Percentiles rank a stretch among this genome's conserved stretches.
Conservation (phyloP, 2,888 invertebrate species). For the Hartigia nigra region DNA sequence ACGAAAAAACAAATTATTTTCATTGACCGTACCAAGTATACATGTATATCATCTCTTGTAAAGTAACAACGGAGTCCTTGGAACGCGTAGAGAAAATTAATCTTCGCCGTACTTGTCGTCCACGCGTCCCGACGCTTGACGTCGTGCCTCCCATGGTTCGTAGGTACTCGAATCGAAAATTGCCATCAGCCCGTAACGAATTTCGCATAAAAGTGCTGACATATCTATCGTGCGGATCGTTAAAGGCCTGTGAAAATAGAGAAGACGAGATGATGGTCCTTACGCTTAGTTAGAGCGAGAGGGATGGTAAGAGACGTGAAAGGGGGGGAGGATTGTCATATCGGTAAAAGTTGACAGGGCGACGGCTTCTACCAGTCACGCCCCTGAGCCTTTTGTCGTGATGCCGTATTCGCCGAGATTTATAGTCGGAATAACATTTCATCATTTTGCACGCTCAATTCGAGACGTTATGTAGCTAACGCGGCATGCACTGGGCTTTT, state of each 20-base stretch:
- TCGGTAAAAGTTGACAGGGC: background rate
- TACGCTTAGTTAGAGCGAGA: too few species aligned
- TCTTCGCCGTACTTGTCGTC: background rate
- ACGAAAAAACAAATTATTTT: too few species aligned
- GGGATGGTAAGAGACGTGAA: constrained; percentile 3
- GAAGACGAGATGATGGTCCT: constrained; percentile 14
- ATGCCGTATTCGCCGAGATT: constrained; percentile 39
- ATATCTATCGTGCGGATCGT: constrained; percentile 53
- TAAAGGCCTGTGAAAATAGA: background rate
- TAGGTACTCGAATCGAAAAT: constrained; percentile 40
- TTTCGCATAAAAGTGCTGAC: constrained; percentile 57
- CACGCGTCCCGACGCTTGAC: background rate
- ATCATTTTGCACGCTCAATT: constrained; percentile 59
- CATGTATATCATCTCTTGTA: too few species aligned
- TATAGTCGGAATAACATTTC: constrained; percentile 52
- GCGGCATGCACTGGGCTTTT: constrained; percentile 19
- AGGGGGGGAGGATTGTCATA: constrained; percentile 10
- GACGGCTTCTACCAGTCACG: constrained; percentile 1
- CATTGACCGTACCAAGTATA: too few species aligned
- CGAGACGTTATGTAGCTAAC: constrained; percentile 39
- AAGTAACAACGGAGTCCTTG: background rate
- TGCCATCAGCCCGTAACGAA: constrained; percentile 60
- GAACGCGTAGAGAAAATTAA: background rate
- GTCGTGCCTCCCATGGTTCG: constrained; percentile 11
- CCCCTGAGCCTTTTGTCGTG: constrained; percentile 16